Evolutionary conservation across 1,140 invertebrate genomes (phyloP), one percentile per base, ranked within the genome.

Genomic region (Leptinotarsa lineolata): DNA sequence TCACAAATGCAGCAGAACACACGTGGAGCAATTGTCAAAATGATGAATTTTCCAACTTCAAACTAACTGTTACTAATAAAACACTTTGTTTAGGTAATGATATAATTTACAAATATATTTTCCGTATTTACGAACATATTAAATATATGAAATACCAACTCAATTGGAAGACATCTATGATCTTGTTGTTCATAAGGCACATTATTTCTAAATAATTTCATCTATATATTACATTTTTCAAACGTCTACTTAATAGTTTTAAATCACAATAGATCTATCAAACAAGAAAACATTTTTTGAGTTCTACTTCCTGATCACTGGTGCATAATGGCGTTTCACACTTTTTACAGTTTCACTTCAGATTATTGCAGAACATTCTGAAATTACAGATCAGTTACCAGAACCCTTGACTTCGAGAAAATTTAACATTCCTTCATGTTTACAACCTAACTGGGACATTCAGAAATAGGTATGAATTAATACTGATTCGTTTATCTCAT

Each of bases 171-270:
- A 76, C 72, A 39, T 76, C 44, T 72, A 74, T 73, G 73, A 79
- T 77, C 73, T 77, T 78, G 76, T 73, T 78, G 76, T 76, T 75
- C 59, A 73, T 76, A 78, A 78, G 76, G 76, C 76, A 78, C 76
- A 72, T 68, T 39, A 61, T 30, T 66, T 60, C 30, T 63, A 67
- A 65, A 74, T 63, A 74, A 54, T 18, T 59, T 22, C n/a, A 77
- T 64, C 44, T 74, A 76, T 77, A 71, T 54, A 54, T 54, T 54
- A 54, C 48, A 54, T 77, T 58, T 64, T 63, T 46, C 21, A 54
- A 72, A 58, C 65, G 63, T 58, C 20, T 39, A 65, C 60, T 46
- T 68, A 18, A 45, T n/a, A 65, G 39, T 54, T 48, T 24, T 63
- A 66, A 48, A 68, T 54, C 61, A 64, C 59, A 67, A 18, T 59